Conservation (phyloP, 2,113 vertebrate genomes). For the Irena cyanogastra region DNA sequence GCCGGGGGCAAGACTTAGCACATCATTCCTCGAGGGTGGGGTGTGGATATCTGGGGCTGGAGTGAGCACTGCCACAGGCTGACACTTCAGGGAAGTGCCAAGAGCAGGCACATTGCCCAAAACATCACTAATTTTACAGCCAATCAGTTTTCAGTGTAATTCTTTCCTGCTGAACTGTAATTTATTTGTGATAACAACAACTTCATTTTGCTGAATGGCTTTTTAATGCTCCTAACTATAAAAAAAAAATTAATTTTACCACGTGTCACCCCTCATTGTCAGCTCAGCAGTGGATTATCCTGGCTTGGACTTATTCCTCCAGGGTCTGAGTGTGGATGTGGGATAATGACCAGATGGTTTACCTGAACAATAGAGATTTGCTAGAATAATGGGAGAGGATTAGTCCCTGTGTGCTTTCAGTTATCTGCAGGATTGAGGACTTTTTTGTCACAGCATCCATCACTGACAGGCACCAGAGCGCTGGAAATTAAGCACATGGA, state of each 20-base stretch:
- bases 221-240: constrained; percentile 10
- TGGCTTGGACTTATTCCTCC: background rate
- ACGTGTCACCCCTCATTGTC: background rate
- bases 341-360: constrained; percentile 10
- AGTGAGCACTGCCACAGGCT: background rate
- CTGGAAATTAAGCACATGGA: constrained; percentile 24
- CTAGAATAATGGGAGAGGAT: background rate
- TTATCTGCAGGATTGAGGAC: background rate
- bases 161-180: constrained; percentile 14
- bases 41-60: background rate
- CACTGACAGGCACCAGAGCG: background rate
- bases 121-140: constrained; percentile 25
- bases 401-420: background rate
- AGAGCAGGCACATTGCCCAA: background rate
- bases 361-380: constrained; percentile 16
- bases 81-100: background rate
- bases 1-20: background rate
- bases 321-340: background rate
- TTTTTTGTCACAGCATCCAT: background rate
- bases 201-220: background rate
- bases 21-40: background rate
- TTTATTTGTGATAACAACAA: constrained; percentile 15
- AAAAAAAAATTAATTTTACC: background rate
- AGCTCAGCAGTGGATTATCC: constrained; percentile 13
- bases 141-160: background rate